These are phyloP conservation scores for Trachelus stipa DNA, from an alignment of 2,888 invertebrate genomes.

Conservation along the genomic window DNA sequence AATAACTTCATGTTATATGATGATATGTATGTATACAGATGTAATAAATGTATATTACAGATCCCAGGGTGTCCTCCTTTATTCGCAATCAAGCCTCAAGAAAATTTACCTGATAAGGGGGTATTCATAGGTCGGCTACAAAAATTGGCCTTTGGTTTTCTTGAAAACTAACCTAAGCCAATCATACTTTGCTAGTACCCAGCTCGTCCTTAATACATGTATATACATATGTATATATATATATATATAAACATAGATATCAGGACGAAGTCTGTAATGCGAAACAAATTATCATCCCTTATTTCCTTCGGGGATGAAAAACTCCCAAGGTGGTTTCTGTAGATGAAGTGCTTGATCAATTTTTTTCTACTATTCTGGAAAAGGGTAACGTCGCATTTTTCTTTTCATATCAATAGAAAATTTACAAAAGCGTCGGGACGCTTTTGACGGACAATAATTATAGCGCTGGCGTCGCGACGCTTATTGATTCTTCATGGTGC, in stretches of 20 bases:
- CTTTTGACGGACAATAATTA: background rate
- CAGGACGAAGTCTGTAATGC: background rate
- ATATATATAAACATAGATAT: background rate
- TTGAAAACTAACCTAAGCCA: slow-evolving; percentile 21
- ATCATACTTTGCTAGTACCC: slow-evolving; percentile 10
- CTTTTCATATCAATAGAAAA: background rate
- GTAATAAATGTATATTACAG: background rate
- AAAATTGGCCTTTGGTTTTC: slow-evolving; percentile 9
- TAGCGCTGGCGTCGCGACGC: background rate
- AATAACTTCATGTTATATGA: background rate
- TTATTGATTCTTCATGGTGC: slow-evolving; percentile 28
- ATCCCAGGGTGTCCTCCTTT: background rate
- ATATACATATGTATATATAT: too few species aligned
- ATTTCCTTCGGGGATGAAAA: background rate
- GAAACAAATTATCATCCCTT: background rate
- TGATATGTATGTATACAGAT: background rate
- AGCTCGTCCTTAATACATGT: background rate
- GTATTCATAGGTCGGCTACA: slow-evolving; percentile 17
- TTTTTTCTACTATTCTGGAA: background rate
- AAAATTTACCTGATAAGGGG: slow-evolving; percentile 22
- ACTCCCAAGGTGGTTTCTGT: background rate
- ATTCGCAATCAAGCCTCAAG: slow-evolving; percentile 15
- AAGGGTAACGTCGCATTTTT: background rate
- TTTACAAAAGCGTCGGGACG: background rate
- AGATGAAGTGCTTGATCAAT: background rate